Conservation (phyloP, 2,888 invertebrate genomes). For the Adineta ricciae region DNA sequence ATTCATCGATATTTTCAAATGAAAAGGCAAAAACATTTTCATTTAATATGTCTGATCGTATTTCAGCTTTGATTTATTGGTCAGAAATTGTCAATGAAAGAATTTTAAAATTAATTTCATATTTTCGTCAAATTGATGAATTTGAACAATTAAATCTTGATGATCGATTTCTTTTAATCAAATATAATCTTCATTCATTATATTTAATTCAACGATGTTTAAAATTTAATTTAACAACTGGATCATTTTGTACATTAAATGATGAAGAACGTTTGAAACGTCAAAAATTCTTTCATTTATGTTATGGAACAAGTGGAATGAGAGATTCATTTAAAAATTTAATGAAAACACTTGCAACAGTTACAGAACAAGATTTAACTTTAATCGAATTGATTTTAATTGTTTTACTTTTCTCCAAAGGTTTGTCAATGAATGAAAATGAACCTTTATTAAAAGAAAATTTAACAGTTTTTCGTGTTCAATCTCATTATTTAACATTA, state of each 20-base stretch:
- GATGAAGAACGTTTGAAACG: background rate
- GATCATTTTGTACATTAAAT: background rate
- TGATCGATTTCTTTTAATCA: too few relatives aligned
- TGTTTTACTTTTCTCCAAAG: background rate
- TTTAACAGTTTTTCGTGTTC: background rate
- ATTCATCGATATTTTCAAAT: too few relatives aligned
- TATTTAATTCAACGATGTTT: too few relatives aligned
- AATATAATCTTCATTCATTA: too few relatives aligned
- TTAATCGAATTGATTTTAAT: background rate
- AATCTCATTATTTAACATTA: background rate
- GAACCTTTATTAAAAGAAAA: background rate
- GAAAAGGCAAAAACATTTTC: too few relatives aligned
- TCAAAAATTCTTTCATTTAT: background rate
- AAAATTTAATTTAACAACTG: background rate
- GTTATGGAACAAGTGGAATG: background rate
- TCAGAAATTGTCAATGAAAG: too few relatives aligned
- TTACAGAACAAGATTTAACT: background rate
- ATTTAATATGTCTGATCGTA: too few relatives aligned
- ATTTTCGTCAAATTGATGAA: too few relatives aligned
- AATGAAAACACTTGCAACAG: background rate
- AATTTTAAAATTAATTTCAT: too few relatives aligned
- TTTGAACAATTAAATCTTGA: too few relatives aligned
- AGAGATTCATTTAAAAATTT: background rate
- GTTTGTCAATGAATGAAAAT: background rate
- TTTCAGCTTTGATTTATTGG: too few relatives aligned